These are phyloP conservation scores for Phyllotreta cruciferae DNA, from an alignment of 2,888 invertebrate species.

Conservation along the genomic window DNA sequence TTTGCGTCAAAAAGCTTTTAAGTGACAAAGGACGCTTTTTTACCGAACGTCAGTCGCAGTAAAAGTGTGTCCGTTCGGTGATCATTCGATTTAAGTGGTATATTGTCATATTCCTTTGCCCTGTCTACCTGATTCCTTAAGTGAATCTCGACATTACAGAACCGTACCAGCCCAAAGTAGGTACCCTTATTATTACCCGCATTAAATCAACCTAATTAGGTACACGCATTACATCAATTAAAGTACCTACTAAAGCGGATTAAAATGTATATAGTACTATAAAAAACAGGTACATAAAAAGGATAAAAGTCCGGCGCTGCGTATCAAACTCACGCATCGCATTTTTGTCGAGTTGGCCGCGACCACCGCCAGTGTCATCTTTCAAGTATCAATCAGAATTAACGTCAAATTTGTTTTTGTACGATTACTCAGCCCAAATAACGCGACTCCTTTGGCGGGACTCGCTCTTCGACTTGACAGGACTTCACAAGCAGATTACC, in stretches of 20 bases:
- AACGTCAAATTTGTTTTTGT: constrained; percentile 57
- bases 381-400: constrained; percentile 57
- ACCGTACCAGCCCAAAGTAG: constrained; percentile 3
- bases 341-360: constrained; percentile 4
- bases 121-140: constrained; percentile 40
- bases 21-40: constrained; percentile 57
- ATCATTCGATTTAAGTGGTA: constrained; percentile 61
- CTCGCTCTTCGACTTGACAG: constrained; percentile 46
- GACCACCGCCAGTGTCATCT: constrained; percentile 47
- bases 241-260: too few species aligned
- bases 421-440: constrained; percentile 50
- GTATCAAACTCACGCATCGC: constrained; percentile 13
- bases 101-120: constrained; percentile 58
- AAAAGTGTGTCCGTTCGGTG: constrained; percentile 60
- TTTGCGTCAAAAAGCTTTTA: constrained; percentile 63
- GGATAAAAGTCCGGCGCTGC: constrained; percentile 3
- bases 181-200: too few species aligned
- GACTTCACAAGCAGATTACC: constrained; percentile 47
- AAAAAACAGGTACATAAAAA: not conserved
- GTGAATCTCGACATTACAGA: constrained; percentile 30
- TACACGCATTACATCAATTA: too few species aligned
- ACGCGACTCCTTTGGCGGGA: constrained; percentile 40
- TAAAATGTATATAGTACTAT: too few species aligned
- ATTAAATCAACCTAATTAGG: too few species aligned
- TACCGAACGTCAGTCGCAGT: constrained; percentile 57